phyloP scores from a whole-genome alignment of 2,888 invertebrate genomes.

The Drosophila percnosoma region DNA sequence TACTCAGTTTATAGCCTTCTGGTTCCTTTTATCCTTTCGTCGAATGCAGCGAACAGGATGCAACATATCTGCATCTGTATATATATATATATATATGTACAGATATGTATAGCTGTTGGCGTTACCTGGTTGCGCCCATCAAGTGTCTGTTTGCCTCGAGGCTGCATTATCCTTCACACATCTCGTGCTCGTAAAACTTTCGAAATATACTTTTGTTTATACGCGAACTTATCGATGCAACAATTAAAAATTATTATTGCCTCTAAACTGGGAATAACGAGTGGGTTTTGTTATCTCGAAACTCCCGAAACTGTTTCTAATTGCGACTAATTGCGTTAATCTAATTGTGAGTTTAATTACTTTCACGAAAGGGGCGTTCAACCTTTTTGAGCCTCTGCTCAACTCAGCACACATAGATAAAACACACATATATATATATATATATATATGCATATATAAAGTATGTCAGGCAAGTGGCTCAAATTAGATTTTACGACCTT shows the following conservation, averaged over 20 bases:
- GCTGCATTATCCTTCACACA: constrained; percentile 30
- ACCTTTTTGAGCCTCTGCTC: constrained; percentile 20
- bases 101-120: not conserved
- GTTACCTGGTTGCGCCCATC: constrained; percentile 57
- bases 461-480: not conserved
- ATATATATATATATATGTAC: not conserved
- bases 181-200: constrained; percentile 66
- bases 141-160: constrained; percentile 14
- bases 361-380: constrained; percentile 2
- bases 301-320: constrained; percentile 51
- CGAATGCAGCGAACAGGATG: constrained; percentile 40
- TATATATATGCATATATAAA: not conserved
- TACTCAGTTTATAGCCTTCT: constrained; percentile 44
- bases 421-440: not conserved
- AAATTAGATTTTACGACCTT: not conserved
- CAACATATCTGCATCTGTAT: not conserved
- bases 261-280: not conserved
- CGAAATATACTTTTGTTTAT: constrained; percentile 4
- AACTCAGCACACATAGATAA: not conserved
- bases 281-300: not conserved
- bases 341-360: constrained; percentile 46
- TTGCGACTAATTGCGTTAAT: constrained; percentile 68
- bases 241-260: constrained; percentile 61
- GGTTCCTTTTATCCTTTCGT: constrained; percentile 67
- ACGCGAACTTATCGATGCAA: constrained; percentile 21